Evolutionary conservation across 23 tunicate genomes (phyloP).

Genomic region (Phallusia fumigata): DNA sequence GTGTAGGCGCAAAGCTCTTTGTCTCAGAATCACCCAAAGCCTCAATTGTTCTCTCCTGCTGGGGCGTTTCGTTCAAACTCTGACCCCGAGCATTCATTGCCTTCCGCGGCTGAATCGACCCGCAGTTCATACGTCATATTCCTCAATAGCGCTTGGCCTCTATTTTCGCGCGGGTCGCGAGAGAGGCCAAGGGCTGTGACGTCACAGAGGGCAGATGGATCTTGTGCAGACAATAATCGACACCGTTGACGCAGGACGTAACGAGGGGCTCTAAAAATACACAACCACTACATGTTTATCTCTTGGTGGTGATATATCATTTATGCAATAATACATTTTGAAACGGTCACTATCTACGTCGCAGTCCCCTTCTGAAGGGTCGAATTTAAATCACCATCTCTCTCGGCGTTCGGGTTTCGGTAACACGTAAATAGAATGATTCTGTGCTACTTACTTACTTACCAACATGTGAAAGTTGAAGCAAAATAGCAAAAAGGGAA

Average conservation of each 20-base stretch:
- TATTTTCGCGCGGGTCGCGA: constrained; percentile 8
- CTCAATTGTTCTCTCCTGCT: background rate
- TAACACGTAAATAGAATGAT: background rate
- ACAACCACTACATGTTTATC: background rate
- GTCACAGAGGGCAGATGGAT: background rate
- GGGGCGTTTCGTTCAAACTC: background rate
- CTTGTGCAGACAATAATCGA: background rate
- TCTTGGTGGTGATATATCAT: no score
- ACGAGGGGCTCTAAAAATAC: background rate
- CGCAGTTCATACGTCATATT: background rate
- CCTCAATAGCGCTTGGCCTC: background rate
- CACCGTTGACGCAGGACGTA: background rate
- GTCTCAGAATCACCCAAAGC: background rate
- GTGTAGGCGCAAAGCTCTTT: background rate
- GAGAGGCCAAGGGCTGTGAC: constrained; percentile 12
- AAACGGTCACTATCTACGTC: no score
- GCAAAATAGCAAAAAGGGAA: no score
- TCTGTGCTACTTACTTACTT: no score
- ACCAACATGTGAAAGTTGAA: no score
- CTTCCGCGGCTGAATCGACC: no score
- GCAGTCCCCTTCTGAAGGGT: no score
- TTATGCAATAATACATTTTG: no score
- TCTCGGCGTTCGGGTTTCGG: background rate
- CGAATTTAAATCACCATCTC: no score
- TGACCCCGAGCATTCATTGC: background rate